Evolutionary conservation across 1,140 invertebrate species (phyloP), one percentile per base, ranked within the genome.

Genomic region (Drosophila virilis): DNA sequence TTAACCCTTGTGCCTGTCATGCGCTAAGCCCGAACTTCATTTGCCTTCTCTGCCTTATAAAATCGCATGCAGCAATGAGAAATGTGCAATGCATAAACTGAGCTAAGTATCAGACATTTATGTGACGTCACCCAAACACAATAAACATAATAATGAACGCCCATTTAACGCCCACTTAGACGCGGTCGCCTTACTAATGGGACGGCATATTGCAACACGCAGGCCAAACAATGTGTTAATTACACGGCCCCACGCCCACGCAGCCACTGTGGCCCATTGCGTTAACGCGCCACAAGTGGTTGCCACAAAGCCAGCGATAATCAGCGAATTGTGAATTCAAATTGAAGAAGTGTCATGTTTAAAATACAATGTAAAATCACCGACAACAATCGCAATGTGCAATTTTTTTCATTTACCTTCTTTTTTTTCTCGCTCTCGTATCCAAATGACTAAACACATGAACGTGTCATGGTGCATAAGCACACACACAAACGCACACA

Each of bases 81-180:
- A 9, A 42, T 42, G n/a, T 17, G 8, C 4, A 8, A 9, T 45
- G 43, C 13, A 9, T 17, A 8, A 17, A 17, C 43, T 17, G 8
- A 45, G 8, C 15, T 17, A 15, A 13, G 43, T 9, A 9, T 46
- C 6, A 46, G 8, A 8, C 13, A 22, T 46, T 12, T 8, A 2
- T 8, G 9, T 55, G 40, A 65, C 59, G 59, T 62, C 68, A 71
- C 9, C 40, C 38, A 33, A 46, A 35, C 46, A 12, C 48, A 51
- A 52, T 52, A 28, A 40, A 22, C 58, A 46, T 60, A 50, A 46
- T 60, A 50, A 62, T 51, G 46, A 46, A 75, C 70, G 75, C 80
- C 75, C 71, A 78, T 83, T 83, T 76, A 71, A 82, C 76, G 80
- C 80, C 75, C 71, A 82, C 75, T 82, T 83, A 82, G 61, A 58